Evolutionary conservation across 2,113 vertebrate species (phyloP).

Genomic region (Recurvirostra avosetta): DNA sequence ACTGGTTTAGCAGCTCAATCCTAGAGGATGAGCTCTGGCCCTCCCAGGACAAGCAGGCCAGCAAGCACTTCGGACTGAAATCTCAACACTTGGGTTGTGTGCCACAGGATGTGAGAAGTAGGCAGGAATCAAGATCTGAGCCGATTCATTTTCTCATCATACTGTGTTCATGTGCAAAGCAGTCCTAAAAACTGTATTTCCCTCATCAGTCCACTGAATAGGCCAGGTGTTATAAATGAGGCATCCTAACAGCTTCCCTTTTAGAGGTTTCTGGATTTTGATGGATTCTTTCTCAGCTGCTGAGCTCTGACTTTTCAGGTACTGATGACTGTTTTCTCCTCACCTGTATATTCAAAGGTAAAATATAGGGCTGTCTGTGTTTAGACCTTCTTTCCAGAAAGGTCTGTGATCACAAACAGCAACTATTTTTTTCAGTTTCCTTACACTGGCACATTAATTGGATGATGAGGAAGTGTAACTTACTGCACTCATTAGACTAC

Average conservation of each 20-base stretch:
- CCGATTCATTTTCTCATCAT: neutral
- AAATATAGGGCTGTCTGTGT: neutral
- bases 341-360: neutral
- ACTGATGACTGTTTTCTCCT: neutral
- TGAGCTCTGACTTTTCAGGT: neutral
- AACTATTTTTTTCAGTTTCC: neutral
- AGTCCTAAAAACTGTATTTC: neutral
- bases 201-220: neutral
- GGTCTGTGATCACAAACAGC: neutral
- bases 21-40: neutral
- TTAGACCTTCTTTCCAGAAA: neutral
- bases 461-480: neutral
- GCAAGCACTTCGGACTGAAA: neutral
- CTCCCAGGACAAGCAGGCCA: neutral
- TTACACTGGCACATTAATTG: neutral
- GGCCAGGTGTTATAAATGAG: neutral
- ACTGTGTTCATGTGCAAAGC: neutral
- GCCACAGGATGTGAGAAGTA: neutral
- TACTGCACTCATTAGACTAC: neutral
- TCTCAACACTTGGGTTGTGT: neutral
- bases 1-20: neutral
- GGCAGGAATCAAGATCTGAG: neutral
- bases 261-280: neutral
- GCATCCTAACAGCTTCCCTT: neutral
- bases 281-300: neutral